phyloP scores from a whole-genome alignment of 2,797 vertebrate genomes.

The Myotis findleyi region DNA sequence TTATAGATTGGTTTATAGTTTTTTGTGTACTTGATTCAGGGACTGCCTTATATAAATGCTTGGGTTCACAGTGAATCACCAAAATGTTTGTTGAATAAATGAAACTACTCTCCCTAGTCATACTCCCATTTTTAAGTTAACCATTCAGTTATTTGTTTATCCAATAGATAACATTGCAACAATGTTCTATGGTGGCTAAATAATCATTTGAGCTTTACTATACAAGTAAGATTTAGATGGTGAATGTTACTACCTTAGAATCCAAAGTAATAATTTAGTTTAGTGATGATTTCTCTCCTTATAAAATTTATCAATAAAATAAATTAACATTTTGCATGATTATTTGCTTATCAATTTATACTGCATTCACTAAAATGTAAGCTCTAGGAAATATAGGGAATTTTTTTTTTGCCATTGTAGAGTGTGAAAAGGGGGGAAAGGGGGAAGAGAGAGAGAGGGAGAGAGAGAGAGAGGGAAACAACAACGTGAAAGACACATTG shows the following conservation, averaged over 20 bases:
- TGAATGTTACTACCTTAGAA: neutral
- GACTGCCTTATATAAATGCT: neutral
- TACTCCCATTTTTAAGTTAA: neutral
- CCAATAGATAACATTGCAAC: constrained; percentile 12
- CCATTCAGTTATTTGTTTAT: constrained; percentile 3
- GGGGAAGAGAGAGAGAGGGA: too few species aligned
- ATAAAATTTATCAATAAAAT: neutral
- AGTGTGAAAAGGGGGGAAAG: too few species aligned
- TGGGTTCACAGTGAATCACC: neutral
- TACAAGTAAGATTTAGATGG: neutral
- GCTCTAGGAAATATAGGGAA: neutral
- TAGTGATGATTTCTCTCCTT: neutral
- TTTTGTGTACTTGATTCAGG: neutral
- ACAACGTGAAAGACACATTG: too few species aligned
- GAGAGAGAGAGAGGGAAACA: too few species aligned
- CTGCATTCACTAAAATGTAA: neutral
- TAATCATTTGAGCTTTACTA: neutral
- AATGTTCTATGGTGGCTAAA: neutral
- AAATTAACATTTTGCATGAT: neutral
- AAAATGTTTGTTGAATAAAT: constrained; percentile 35
- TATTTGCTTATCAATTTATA: neutral
- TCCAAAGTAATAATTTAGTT: constrained; percentile 38
- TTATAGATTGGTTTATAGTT: neutral
- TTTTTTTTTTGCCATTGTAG: neutral
- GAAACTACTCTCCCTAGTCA: neutral